A percentile compares a stretch with the other conserved stretches of the same genome.
Evolutionary conservation across 2,888 invertebrate genomes (phyloP).

Genomic region (Allolobophora icterica): DNA sequence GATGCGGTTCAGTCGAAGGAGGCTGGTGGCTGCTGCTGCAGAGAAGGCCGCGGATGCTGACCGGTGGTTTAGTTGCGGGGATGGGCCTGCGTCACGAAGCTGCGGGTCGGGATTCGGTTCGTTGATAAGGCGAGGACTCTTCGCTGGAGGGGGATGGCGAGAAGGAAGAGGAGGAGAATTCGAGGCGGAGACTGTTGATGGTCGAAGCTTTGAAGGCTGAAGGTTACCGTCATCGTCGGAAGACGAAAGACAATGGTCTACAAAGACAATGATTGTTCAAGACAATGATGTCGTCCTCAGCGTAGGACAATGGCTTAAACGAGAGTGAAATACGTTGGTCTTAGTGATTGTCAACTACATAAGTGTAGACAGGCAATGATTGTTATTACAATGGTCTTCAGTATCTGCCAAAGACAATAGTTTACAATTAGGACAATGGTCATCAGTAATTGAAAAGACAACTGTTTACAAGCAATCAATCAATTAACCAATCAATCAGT

Average conservation of each 20-base stretch:
- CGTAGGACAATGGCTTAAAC: no score
- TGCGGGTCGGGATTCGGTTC: not conserved
- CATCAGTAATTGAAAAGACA: no score
- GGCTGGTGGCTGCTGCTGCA: not conserved
- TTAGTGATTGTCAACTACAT: not conserved
- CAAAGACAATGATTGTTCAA: not conserved
- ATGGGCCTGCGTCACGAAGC: not conserved
- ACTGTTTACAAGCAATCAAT: no score
- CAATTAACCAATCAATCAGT: no score
- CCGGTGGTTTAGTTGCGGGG: not conserved
- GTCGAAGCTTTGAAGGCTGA: not conserved
- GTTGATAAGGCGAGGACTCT: not conserved
- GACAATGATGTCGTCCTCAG: not conserved
- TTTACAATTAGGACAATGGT: not conserved
- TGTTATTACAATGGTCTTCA: no score
- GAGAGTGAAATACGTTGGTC: not conserved
- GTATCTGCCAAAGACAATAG: not conserved
- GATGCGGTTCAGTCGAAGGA: not conserved
- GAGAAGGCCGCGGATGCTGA: not conserved
- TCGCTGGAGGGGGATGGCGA: not conserved
- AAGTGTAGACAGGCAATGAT: not conserved
- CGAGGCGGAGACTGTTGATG: not conserved
- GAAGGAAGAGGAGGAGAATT: not conserved
- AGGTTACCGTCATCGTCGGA: not conserved
- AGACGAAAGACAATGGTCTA: constrained; percentile 22